Conservation (phyloP, 2,113 vertebrate species). For the Plotosus lineatus region DNA sequence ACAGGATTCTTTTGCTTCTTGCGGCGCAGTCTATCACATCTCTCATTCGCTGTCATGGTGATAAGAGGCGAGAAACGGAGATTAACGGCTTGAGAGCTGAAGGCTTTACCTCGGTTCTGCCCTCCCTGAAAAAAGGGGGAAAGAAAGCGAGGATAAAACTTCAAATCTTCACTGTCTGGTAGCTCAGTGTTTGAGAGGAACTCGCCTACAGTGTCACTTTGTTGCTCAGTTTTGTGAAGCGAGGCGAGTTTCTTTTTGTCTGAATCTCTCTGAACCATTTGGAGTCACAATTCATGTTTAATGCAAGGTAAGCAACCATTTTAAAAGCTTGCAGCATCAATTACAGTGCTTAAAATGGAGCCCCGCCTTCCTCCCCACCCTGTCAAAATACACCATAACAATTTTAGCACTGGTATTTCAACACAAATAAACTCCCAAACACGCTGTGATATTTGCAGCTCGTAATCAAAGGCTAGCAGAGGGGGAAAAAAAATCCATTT, state of each 20-base stretch:
- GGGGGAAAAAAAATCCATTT: not conserved
- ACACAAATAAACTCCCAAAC: not conserved
- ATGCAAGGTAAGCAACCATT: constrained; percentile 11
- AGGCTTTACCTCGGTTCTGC: constrained; percentile 55
- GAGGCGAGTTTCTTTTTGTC: not conserved
- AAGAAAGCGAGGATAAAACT: constrained; percentile 48
- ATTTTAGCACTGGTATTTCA: not conserved
- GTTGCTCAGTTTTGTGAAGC: not conserved
- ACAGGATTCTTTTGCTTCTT: constrained; percentile 62
- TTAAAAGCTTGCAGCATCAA: constrained; percentile 26
- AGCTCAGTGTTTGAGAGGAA: constrained; percentile 19
- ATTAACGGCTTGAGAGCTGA: constrained; percentile 59
- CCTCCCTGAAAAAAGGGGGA: constrained; percentile 51
- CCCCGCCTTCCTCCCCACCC: not conserved
- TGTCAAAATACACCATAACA: not conserved
- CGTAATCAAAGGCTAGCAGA: not conserved
- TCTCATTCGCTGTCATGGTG: constrained; percentile 60
- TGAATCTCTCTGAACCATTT: constrained; percentile 11
- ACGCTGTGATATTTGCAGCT: not conserved
- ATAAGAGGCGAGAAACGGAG: constrained; percentile 66
- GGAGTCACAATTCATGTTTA: constrained; percentile 8
- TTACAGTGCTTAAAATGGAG: constrained; percentile 34
- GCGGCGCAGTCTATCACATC: constrained; percentile 58
- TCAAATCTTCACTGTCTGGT: constrained; percentile 39
- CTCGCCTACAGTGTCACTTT: not conserved